Conservation (phyloP, 2,797 vertebrate genomes). For the Cheracebus regulus region DNA sequence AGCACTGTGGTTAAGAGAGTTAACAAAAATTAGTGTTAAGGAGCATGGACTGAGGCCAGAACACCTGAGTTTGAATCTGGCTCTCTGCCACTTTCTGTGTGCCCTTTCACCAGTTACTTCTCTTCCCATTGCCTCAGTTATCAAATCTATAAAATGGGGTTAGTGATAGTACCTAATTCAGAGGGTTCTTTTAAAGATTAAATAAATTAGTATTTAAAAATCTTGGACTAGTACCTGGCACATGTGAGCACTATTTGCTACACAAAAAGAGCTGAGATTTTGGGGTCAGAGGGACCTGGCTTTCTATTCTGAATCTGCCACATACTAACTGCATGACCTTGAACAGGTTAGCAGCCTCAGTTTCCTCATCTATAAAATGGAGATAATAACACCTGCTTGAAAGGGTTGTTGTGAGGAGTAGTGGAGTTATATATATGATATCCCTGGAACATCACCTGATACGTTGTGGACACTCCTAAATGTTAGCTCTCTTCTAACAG, state of each 20-base stretch:
- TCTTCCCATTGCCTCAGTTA: background rate
- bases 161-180: background rate
- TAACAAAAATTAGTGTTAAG: background rate
- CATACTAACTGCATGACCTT: background rate
- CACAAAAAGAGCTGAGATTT: background rate
- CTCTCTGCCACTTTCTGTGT: background rate
- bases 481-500: background rate
- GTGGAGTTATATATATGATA: background rate
- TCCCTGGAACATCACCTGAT: background rate
- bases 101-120: background rate
- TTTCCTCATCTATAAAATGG: background rate
- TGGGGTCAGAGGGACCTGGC: background rate
- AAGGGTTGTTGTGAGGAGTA: background rate
- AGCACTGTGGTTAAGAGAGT: background rate
- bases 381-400: background rate
- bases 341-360: background rate
- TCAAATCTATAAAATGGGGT: background rate
- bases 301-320: background rate
- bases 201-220: background rate
- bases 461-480: background rate
- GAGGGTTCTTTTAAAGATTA: background rate
- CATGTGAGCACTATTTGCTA: background rate
- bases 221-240: background rate
- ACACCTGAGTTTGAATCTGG: background rate
- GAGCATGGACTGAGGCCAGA: background rate